Base-by-base conservation (phyloP, 92 coral and sea anemone species). In the Palythoa heliodiscus region DNA sequence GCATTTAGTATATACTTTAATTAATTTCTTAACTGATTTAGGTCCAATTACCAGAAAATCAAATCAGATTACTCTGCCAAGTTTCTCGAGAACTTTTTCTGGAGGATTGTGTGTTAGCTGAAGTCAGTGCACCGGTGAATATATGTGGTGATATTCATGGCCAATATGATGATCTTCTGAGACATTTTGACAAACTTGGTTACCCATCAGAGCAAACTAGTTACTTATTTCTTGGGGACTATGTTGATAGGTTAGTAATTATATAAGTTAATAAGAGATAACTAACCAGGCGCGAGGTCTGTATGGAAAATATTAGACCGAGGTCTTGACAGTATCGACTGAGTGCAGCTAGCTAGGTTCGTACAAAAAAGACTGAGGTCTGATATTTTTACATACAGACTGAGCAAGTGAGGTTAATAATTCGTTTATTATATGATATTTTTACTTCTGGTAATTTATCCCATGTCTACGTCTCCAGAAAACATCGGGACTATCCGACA, bases 131-230 rank as follows among this genome's bases (percentile, higher is more conserved):
- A 15, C 98, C 98, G 57, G 79, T 92, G 5, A 90, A 94, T 76
- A 92, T 94, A 5, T 94, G 90, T 83, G 98, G 98, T 66, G 98
- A 94, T 67, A 94, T 94, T 48, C 98, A 94, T 84, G 98, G 98
- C 68, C 98, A 94, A 83, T 94, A 94, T 67, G 93, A 94, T 70
- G 98, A 94, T 73, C 93, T 94, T 54, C 81, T 94, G 25, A 83
- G 98, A 66, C 98, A 94, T 67, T 94, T 94, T 83, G 98, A 94
- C 81, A 82, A 38, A 11, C 86, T 94, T 3, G 98, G 98, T 16
- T 94, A 92, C 70, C 98, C 98, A 17, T 93, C 98, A 11, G 89
- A 92, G 70, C 74, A 80, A 73, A 87, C 73, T 3, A 82, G 87
- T 50, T 94, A 85, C 79, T 67, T 94, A 80, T 94, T 94, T 68